Conservation (phyloP, 1,140 invertebrate genomes). For the Drosophila simulans region DNA sequence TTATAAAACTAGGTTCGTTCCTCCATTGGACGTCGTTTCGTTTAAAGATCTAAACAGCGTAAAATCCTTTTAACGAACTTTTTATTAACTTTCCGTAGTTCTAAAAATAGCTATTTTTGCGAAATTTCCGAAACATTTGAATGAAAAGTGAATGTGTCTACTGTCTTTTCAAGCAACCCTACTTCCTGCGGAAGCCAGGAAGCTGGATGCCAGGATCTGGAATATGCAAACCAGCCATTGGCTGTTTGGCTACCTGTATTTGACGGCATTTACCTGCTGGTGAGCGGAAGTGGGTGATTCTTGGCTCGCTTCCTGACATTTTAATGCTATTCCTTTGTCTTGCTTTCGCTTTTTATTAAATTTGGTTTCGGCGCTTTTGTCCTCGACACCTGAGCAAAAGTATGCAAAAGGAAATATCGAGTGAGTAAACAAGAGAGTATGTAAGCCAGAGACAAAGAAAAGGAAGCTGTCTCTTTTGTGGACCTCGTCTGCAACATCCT, state of each 20-base stretch:
- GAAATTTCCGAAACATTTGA: too few relatives aligned
- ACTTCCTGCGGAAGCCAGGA: conserved; percentile 32
- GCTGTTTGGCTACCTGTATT: conserved; percentile 18
- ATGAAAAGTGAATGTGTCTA: conserved; percentile 18
- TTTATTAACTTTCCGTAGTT: too few relatives aligned
- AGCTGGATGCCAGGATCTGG: conserved; percentile 1
- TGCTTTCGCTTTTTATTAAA: conserved; percentile 80
- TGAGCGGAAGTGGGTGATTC: conserved; percentile 60
- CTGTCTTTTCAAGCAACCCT: neutral
- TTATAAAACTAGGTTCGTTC: too few relatives aligned
- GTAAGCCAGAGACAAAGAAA: conserved; percentile 26
- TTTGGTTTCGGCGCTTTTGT: conserved; percentile 69
- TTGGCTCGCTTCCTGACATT: conserved; percentile 8
- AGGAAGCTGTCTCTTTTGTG: conserved; percentile 78
- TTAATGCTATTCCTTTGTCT: conserved; percentile 14
- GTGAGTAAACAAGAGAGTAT: conserved; percentile 39
- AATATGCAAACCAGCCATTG: conserved; percentile 21
- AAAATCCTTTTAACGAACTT: too few relatives aligned
- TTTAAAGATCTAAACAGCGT: too few relatives aligned
- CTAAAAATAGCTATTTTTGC: too few relatives aligned
- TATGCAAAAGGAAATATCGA: conserved; percentile 46
- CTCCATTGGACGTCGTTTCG: too few relatives aligned
- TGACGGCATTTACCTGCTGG: conserved; percentile 53
- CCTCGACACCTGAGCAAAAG: conserved; percentile 57
- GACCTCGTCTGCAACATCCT: conserved; percentile 20